Evolutionary conservation across 2,888 invertebrate genomes (phyloP).

Genomic region (Stenodera caucasica): DNA sequence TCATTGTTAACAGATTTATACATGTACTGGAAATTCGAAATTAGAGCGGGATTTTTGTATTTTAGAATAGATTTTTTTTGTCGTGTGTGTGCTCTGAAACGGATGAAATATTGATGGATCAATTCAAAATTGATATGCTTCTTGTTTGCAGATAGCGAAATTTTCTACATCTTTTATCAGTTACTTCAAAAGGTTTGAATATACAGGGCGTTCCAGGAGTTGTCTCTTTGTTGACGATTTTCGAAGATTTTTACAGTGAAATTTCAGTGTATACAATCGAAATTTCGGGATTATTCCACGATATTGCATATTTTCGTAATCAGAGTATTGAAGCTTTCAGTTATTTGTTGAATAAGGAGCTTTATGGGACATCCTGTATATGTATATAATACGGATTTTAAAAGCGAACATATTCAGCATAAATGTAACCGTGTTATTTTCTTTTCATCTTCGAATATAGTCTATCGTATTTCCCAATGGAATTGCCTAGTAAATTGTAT

Average conservation of each 20-base stretch:
- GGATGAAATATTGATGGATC: not conserved
- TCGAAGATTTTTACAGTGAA: no score
- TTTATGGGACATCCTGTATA: no score
- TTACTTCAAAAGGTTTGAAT: not conserved
- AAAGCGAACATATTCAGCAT: not conserved
- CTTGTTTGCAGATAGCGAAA: not conserved
- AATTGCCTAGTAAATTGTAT: not conserved
- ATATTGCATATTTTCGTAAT: no score
- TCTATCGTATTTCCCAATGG: not conserved
- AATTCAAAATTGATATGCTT: not conserved
- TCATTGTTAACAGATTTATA: not conserved
- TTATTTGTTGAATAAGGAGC: no score
- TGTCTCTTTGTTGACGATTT: no score
- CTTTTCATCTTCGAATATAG: not conserved
- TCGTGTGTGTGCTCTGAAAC: not conserved
- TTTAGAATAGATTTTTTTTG: no score
- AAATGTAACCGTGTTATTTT: not conserved
- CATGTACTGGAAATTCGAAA: no score
- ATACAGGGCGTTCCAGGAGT: no score
- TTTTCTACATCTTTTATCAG: not conserved
- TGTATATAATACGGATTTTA: slow-evolving; percentile 2
- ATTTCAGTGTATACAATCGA: no score
- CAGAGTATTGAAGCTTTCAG: no score
- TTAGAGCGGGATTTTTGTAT: no score
- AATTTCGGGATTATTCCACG: no score